Base-by-base conservation (phyloP, 1,140 invertebrate species). In the Drosophila kepulauana region DNA sequence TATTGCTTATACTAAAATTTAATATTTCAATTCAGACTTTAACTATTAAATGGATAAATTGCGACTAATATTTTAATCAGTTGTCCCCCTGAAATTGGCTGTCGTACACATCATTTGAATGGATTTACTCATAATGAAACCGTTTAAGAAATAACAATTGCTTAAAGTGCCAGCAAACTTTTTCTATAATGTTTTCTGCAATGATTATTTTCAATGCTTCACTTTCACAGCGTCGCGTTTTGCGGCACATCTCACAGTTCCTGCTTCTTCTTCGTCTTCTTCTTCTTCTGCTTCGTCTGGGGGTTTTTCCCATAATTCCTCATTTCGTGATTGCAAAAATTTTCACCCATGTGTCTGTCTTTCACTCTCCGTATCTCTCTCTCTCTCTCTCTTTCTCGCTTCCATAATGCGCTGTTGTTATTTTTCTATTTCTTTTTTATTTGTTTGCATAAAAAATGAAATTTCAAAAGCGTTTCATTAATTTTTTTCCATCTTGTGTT, bases 381-480 rank as follows among this genome's bases (percentile, higher is more conserved):
- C 13, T n/a, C 7, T 30, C 52, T 54, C 33, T 28, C 16, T 8
- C 8, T 54, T 35, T 38, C 35, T 7, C 10, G 15, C 16, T 45
- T 54, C 15, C 30, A 38, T 49, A 25, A 41, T 65, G 13, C 58
- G 51, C 68, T 54, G 59, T 61, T 57, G 54, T 57, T 74, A 46
- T 68, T 33, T 66, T 48, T 65, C 16, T 69, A 28, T 61, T 75
- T 65, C 16, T 52, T 59, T 25, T 71, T 65, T 65, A 46, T 70
- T 87, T 73, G 82, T 74, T 79, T 72, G 69, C 61, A 82, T 87
- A 80, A 67, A 76, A 72, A 71, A 77, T 67, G 63, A 79, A 74
- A 87, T 87, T 79, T 67, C 76, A 51, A 87, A 81, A 87, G 57
- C 71, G 80, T 87, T 87, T 86, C 65, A 82, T 87, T 82, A 82